These are phyloP conservation scores for Coregonus ussuriensis DNA, from an alignment of 2,797 vertebrate species.

Conservation along the genomic window DNA sequence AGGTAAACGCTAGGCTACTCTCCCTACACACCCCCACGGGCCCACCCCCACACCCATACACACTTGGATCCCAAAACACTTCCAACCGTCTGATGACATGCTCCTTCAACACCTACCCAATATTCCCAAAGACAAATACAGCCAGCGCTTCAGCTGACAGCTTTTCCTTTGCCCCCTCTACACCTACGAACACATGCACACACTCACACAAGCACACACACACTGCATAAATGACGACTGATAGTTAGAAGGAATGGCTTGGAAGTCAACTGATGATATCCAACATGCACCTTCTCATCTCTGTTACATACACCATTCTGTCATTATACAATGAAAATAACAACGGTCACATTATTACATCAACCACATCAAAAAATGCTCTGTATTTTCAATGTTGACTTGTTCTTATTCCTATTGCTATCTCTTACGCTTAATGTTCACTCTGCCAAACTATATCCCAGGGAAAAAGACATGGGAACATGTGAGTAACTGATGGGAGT, in stretches of 20 bases:
- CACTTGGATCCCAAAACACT: slow-evolving; percentile 30
- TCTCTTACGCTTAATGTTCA: slow-evolving; percentile 4
- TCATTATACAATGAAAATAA: neutral
- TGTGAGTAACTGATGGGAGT: slow-evolving; percentile 33
- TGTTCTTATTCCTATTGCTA: neutral
- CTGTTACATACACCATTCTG: neutral
- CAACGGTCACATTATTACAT: no score
- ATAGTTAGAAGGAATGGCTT: neutral
- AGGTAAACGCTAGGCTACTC: slow-evolving; percentile 60
- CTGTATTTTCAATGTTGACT: neutral
- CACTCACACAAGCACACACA: slow-evolving; percentile 10
- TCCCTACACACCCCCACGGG: slow-evolving; percentile 4
- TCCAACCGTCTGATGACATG: slow-evolving; percentile 60
- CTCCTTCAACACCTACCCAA: slow-evolving; percentile 74
- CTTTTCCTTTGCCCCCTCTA: neutral
- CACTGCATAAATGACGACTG: neutral
- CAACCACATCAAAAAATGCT: neutral
- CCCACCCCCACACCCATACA: slow-evolving; percentile 22
- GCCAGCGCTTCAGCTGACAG: slow-evolving; percentile 62
- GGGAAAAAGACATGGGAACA: neutral
- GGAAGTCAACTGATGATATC: neutral
- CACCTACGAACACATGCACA: slow-evolving; percentile 6
- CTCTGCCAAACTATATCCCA: slow-evolving; percentile 11
- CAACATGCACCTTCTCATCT: neutral
- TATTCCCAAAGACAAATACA: slow-evolving; percentile 63